phyloP scores from a whole-genome alignment of 2,888 invertebrate genomes.

The Eupelmus urozonus region DNA sequence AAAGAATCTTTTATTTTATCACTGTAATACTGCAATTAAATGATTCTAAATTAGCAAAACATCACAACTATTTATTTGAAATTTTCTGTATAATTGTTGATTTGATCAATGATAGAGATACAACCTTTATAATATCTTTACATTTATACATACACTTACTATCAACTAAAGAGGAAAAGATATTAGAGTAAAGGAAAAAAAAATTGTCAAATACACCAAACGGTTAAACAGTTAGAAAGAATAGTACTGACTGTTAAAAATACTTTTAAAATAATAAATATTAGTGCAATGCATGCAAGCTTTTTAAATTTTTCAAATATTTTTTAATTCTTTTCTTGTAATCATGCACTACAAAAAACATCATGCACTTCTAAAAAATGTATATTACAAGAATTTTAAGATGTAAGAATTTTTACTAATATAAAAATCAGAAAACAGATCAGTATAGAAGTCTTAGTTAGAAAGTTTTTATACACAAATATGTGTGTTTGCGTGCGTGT shows the following conservation, averaged over 20 bases:
- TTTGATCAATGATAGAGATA: no score
- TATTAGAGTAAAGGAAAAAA: slow-evolving; percentile 24
- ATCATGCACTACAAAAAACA: slow-evolving; percentile 74
- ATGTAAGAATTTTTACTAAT: slow-evolving; percentile 36
- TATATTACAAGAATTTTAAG: slow-evolving; percentile 42
- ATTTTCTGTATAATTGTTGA: no score
- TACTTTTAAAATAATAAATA: slow-evolving; percentile 64
- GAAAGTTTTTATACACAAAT: no score
- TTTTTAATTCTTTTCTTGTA: slow-evolving; percentile 67
- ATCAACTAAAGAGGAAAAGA: slow-evolving; percentile 29
- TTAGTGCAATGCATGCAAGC: slow-evolving; percentile 76
- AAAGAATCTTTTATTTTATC: no score
- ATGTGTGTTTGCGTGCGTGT: no score
- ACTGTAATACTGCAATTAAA: no score
- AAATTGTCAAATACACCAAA: slow-evolving; percentile 36
- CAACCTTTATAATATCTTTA: no score
- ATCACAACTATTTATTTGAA: no score
- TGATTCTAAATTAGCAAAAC: no score
- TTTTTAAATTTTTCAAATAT: slow-evolving; percentile 62
- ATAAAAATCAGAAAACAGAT: no score
- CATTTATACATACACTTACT: slow-evolving; percentile 45
- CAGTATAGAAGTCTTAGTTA: no score
- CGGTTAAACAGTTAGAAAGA: slow-evolving; percentile 53
- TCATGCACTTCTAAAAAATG: no score
- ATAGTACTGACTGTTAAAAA: slow-evolving; percentile 58